Conservation (phyloP, 2,113 vertebrate species). For the Sylvietta virens region DNA sequence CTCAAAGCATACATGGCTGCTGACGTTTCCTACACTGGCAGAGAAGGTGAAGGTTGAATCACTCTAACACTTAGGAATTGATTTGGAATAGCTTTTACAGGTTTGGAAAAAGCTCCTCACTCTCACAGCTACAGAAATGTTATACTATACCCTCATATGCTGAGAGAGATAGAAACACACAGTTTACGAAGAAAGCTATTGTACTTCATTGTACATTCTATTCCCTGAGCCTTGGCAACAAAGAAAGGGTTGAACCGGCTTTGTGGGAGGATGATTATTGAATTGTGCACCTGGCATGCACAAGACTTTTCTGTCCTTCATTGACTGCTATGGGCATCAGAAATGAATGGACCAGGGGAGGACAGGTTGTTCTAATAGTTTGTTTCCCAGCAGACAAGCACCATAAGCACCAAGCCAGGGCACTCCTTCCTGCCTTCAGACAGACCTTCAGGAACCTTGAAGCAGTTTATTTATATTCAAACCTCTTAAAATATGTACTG, state of each 20-base stretch:
- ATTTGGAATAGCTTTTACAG: constrained; percentile 11
- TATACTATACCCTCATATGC: neutral
- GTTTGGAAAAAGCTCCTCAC: constrained; percentile 21
- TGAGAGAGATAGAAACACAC: neutral
- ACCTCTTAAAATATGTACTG: neutral
- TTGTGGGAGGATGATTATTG: constrained; percentile 3
- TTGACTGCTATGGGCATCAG: constrained; percentile 27
- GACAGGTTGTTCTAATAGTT: neutral
- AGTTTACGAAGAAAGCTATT: neutral
- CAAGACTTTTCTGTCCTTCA: neutral
- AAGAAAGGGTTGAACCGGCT: neutral
- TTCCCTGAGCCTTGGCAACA: constrained; percentile 8
- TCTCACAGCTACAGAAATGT: neutral
- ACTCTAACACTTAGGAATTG: constrained; percentile 34
- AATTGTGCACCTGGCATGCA: constrained; percentile 19
- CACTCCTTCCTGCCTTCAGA: neutral
- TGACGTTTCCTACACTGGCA: neutral
- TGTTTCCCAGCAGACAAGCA: neutral
- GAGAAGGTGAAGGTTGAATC: constrained; percentile 57
- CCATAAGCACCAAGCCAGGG: neutral
- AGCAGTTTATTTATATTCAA: constrained; percentile 2
- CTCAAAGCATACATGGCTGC: neutral
- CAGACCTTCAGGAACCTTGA: neutral
- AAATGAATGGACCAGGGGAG: neutral
- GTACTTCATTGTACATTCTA: neutral